Conservation (phyloP, 1,140 invertebrate species). For the Plutomurus gul region DNA sequence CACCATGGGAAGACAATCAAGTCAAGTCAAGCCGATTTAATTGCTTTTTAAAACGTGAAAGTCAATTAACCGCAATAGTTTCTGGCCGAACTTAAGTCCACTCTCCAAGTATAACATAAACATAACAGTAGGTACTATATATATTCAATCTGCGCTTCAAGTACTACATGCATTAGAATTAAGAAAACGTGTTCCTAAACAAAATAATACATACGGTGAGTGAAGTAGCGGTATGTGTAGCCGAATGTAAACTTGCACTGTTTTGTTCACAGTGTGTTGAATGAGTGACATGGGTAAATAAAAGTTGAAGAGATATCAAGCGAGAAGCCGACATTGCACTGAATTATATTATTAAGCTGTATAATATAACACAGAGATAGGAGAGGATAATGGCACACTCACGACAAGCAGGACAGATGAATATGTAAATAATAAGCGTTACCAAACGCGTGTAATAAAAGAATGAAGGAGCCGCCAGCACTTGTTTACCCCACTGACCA, state of each 20-base stretch:
- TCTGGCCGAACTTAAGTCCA: neutral
- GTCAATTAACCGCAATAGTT: conserved; percentile 11
- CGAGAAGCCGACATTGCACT: neutral
- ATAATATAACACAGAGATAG: too few relatives aligned
- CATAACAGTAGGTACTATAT: neutral
- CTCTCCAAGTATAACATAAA: neutral
- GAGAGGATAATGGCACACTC: conserved; percentile 1
- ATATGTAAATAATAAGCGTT: conserved; percentile 23
- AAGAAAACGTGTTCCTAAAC: too few relatives aligned
- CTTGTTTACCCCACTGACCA: conserved; percentile 20
- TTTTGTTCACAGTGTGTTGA: too few relatives aligned
- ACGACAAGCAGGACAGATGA: neutral
- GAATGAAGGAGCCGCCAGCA: conserved; percentile 21
- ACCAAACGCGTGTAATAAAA: conserved; percentile 18
- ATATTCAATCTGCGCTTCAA: too few relatives aligned
- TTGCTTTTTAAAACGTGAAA: conserved; percentile 7
- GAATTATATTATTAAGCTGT: too few relatives aligned
- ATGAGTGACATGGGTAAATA: conserved; percentile 21
- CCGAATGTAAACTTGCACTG: too few relatives aligned
- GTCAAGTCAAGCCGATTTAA: neutral
- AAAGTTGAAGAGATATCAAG: conserved; percentile 1
- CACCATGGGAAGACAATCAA: neutral
- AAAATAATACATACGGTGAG: too few relatives aligned
- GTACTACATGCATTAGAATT: too few relatives aligned
- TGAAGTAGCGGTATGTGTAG: neutral